phyloP scores from a whole-genome alignment of 2,797 vertebrate genomes.

The Otus scops region DNA sequence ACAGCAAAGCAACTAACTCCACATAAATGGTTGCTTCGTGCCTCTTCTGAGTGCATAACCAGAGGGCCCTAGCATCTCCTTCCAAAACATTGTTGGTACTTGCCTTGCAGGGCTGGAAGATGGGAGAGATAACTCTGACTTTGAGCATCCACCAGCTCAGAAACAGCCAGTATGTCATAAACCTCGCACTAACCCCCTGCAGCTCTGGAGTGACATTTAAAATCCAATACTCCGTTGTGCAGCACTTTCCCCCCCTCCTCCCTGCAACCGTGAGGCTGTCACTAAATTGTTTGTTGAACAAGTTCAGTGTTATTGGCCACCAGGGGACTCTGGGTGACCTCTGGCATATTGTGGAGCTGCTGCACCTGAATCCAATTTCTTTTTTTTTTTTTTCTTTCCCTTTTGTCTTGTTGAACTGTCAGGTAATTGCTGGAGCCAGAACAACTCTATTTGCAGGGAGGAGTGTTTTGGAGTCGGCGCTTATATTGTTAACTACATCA shows the following conservation, averaged over 20 bases:
- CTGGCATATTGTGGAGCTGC: constrained; percentile 42
- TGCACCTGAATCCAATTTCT: constrained; percentile 49
- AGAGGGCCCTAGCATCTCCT: neutral
- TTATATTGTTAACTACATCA: neutral
- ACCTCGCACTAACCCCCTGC: neutral
- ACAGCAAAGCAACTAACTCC: neutral
- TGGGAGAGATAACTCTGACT: neutral
- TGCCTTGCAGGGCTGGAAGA: neutral
- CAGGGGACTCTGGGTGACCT: constrained; percentile 45
- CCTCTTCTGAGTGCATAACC: neutral
- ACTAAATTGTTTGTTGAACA: constrained; percentile 65
- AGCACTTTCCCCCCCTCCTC: neutral
- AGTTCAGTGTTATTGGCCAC: constrained; percentile 60
- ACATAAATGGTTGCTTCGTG: neutral
- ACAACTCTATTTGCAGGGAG: constrained; percentile 17
- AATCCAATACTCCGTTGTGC: constrained; percentile 50
- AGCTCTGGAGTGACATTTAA: constrained; percentile 64
- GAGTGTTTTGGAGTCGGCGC: neutral
- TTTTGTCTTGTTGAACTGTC: constrained; percentile 32
- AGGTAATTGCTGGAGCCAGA: constrained; percentile 19
- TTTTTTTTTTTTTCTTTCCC: neutral
- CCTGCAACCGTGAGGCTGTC: neutral
- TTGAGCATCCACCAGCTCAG: neutral
- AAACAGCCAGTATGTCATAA: constrained; percentile 8
- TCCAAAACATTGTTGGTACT: neutral